phyloP scores from a whole-genome alignment of 92 coral and sea anemone genomes.

The Paragorgia papillata region DNA sequence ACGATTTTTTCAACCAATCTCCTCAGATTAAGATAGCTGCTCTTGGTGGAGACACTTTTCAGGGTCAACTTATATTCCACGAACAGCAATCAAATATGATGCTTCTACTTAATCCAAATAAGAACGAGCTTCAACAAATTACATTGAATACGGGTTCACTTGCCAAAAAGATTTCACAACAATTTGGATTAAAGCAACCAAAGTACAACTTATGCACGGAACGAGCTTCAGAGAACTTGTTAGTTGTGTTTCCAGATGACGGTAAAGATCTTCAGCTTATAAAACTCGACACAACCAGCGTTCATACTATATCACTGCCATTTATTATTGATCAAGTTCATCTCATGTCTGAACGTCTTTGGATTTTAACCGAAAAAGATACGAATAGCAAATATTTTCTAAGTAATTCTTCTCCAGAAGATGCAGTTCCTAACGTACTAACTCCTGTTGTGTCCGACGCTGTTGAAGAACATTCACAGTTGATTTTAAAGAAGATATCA shows the following conservation, averaged over 20 bases:
- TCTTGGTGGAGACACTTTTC: slow-evolving; percentile 65
- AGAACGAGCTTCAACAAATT: slow-evolving; percentile 54
- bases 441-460: slow-evolving; percentile 70
- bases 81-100: slow-evolving; percentile 77
- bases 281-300: slow-evolving; percentile 62
- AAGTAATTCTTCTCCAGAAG: slow-evolving; percentile 79
- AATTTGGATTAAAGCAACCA: slow-evolving; percentile 72
- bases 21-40: slow-evolving; percentile 87
- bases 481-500: slow-evolving; percentile 76
- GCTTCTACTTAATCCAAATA: slow-evolving; percentile 65
- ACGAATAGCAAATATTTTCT: slow-evolving; percentile 85
- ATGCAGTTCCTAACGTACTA: slow-evolving; percentile 84
- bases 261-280: slow-evolving; percentile 85
- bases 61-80: slow-evolving; percentile 81
- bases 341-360: slow-evolving; percentile 86
- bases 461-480: slow-evolving; percentile 46
- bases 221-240: slow-evolving; percentile 76
- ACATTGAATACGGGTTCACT: slow-evolving; percentile 69
- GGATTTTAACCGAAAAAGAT: slow-evolving; percentile 95
- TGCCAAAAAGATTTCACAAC: slow-evolving; percentile 81
- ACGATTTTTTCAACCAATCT: slow-evolving; percentile 58
- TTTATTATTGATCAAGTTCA: slow-evolving; percentile 91
- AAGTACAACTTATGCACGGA: slow-evolving; percentile 68
- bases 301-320: slow-evolving; percentile 89
- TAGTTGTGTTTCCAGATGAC: slow-evolving; percentile 71